Base-by-base conservation (phyloP, 2,888 invertebrate species). In the Macrosiphum euphorbiae region DNA sequence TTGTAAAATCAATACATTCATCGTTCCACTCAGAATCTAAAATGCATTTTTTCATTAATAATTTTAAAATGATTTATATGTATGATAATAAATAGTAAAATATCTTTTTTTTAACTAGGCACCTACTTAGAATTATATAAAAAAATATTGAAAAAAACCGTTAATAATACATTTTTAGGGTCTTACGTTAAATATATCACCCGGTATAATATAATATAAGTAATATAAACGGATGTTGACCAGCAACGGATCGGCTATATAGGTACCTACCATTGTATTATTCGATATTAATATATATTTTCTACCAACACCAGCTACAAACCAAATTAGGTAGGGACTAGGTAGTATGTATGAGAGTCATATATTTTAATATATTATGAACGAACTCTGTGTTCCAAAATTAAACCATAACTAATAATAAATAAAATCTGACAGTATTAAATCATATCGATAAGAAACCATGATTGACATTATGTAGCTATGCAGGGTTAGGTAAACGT, bases 261-360 rank as follows among this genome's bases (percentile, higher is more conserved):
- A 10, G 47, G 10, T 61, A 61, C n/a, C n/a, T 61, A 61, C 13
- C 7, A 13, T n/a, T n/a, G n/a, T 67, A n/a, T 67, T 67, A n/a
- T 67, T 67, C 67, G 67, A 16, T 67, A 67, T n/a, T 67, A n/a
- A 67, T n/a, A 67, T n/a, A 67, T n/a, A 67, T 67, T 67, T 67
- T 67, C 5, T 67, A n/a, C 16, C n/a, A n/a, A 67, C n/a, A 13
- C 13, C 13, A n/a, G n/a, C 13, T 16, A 67, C n/a, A 67, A n/a
- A 67, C n/a, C n/a, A n/a, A 67, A 67, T n/a, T n/a, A n/a, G 11
- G 16, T n/a, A n/a, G 44, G 44, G 44, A 44, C 44, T 44, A 4
- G 67, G 5, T n/a, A 67, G 67, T 44, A 44, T 67, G 67, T 13
- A 67, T n/a, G n/a, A n/a, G 67, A 67, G 16, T n/a, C 67, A n/a